Conservation (phyloP, 1,140 invertebrate genomes). For the Orius laevigatus region DNA sequence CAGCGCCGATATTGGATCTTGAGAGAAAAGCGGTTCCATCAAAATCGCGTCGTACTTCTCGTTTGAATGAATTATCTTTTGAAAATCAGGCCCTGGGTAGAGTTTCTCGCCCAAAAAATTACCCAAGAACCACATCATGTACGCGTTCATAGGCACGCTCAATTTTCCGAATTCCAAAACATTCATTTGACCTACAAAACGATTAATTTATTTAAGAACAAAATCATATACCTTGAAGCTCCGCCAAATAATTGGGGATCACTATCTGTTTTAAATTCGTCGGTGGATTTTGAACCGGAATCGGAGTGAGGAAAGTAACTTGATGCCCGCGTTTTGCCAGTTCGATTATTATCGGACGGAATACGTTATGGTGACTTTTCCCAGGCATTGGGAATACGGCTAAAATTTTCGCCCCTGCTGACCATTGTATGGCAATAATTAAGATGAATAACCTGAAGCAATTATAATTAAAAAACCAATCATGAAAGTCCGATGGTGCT, state of each 20-base stretch:
- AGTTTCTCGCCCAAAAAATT: too few species aligned
- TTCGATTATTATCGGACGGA: conserved; percentile 13
- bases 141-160: not conserved
- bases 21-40: too few species aligned
- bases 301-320: conserved; percentile 18
- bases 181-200: not conserved
- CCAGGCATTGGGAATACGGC: conserved; percentile 16
- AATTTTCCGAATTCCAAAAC: not conserved
- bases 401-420: conserved; percentile 16
- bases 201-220: too few species aligned
- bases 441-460: too few species aligned
- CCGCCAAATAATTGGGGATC: too few species aligned
- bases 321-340: conserved; percentile 22
- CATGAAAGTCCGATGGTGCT: too few species aligned
- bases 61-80: not conserved
- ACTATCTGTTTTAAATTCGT: not conserved
- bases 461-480: too few species aligned
- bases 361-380: conserved; percentile 16
- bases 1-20: too few species aligned
- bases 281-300: conserved; percentile 9
- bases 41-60: too few species aligned
- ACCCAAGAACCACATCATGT: not conserved
- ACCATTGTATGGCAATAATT: too few species aligned
- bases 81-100: too few species aligned
- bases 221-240: too few species aligned